These are phyloP conservation scores for Metridium senile DNA, from an alignment of 92 coral and sea anemone genomes.

Conservation along the genomic window DNA sequence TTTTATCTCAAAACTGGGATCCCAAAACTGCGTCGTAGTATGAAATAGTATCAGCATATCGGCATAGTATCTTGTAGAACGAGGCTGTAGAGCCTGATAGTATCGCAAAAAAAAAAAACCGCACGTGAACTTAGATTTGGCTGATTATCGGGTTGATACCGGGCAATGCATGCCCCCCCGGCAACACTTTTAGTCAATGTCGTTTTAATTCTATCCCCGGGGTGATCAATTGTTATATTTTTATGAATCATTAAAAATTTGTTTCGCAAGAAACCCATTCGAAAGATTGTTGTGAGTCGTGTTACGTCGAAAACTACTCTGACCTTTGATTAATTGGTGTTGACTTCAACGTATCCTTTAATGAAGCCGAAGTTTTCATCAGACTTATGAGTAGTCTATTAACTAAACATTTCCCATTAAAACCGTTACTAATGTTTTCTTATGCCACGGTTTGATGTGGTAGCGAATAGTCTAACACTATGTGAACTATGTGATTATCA, in stretches of 20 bases:
- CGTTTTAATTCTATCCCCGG: background rate
- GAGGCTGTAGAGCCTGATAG: too few relatives aligned
- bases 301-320: conserved; percentile 7
- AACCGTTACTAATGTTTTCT: conserved; percentile 13
- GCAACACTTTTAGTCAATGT: background rate
- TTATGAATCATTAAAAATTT: too few relatives aligned
- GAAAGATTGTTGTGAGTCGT: too few relatives aligned
- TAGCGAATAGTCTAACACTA: background rate
- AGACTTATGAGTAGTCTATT: conserved; percentile 30
- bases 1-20: too few relatives aligned
- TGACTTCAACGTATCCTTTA: background rate
- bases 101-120: too few relatives aligned
- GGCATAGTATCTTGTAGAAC: too few relatives aligned
- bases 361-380: conserved; percentile 18
- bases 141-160: too few relatives aligned
- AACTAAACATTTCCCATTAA: conserved; percentile 25
- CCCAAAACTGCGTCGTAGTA: too few relatives aligned
- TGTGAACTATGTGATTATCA: background rate
- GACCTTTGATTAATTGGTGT: conserved; percentile 26
- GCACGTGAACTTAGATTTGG: too few relatives aligned
- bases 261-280: too few relatives aligned
- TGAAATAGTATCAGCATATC: too few relatives aligned
- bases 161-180: background rate
- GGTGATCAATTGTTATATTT: background rate
- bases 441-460: background rate